Evolutionary conservation across 1,140 invertebrate genomes (phyloP).

Genomic region (Bathynomus jamesi): DNA sequence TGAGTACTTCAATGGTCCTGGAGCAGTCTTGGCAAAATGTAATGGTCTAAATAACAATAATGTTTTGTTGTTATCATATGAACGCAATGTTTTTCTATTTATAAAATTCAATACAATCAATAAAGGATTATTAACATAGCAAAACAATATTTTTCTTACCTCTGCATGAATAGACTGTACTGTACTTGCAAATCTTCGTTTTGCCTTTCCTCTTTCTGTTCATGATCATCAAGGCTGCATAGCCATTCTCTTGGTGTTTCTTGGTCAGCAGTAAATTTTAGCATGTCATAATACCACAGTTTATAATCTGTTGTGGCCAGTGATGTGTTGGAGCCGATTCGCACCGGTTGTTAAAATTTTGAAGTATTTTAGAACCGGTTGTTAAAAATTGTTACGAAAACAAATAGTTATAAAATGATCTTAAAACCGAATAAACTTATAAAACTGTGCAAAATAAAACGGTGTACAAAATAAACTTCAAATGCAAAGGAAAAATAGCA

Average conservation of each 20-base stretch:
- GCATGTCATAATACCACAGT: constrained; percentile 4
- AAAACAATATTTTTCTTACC: constrained; percentile 2
- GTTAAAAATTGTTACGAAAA: too few relatives aligned
- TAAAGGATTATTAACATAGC: not conserved
- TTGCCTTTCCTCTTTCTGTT: not conserved
- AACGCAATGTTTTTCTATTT: not conserved
- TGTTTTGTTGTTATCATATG: not conserved
- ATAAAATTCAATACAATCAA: not conserved
- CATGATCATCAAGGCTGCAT: not conserved
- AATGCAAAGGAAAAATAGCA: too few relatives aligned
- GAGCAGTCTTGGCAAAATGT: constrained; percentile 7
- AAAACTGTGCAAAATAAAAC: too few relatives aligned
- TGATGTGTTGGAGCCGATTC: too few relatives aligned
- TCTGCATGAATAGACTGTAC: not conserved
- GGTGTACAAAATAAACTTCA: too few relatives aligned
- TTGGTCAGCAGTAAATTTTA: constrained; percentile 3
- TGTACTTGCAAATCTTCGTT: not conserved
- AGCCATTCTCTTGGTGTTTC: constrained; percentile 1
- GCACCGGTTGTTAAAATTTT: too few relatives aligned
- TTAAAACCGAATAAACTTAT: too few relatives aligned
- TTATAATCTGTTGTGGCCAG: too few relatives aligned
- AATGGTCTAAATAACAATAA: not conserved
- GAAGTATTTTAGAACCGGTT: too few relatives aligned
- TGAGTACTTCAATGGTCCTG: constrained; percentile 3
- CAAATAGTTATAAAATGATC: too few relatives aligned